Percentiles rank a stretch among this genome's conserved stretches.
Conservation (phyloP, 2,113 vertebrate genomes). For the Neodontobutis hainanensis region DNA sequence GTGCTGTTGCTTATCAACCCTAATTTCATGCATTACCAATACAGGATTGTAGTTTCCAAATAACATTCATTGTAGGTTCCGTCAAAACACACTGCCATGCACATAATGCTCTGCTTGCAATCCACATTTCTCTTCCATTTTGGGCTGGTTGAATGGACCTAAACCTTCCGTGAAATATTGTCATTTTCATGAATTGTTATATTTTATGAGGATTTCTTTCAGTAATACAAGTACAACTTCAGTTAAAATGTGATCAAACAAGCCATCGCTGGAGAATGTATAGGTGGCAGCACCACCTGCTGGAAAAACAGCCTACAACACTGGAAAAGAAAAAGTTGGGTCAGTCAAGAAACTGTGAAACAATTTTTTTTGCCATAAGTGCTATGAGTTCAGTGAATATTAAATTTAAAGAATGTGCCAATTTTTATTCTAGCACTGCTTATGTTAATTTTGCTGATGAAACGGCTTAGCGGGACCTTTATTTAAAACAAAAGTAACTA, state of each 20-base stretch:
- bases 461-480: constrained; percentile 49
- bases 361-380: constrained; percentile 57
- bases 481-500: constrained; percentile 38
- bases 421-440: constrained; percentile 18
- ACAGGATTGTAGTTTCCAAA: too few species aligned
- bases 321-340: constrained; percentile 9
- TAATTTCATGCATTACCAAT: too few species aligned
- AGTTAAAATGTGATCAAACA: background rate
- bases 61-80: too few species aligned
- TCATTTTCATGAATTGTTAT: background rate
- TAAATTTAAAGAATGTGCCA: constrained; percentile 24
- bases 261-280: background rate
- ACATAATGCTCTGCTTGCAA: too few species aligned
- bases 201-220: background rate
- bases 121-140: background rate
- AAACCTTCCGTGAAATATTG: background rate
- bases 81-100: too few species aligned
- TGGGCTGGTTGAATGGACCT: background rate
- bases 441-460: constrained; percentile 18
- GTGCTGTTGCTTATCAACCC: background rate
- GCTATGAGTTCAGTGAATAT: constrained; percentile 24
- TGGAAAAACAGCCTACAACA: constrained; percentile 3
- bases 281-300: constrained; percentile 32
- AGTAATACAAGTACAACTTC: background rate
- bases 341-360: constrained; percentile 27